Evolutionary conservation across 2,113 vertebrate genomes (phyloP).

Genomic region (Burhinus bistriatus): DNA sequence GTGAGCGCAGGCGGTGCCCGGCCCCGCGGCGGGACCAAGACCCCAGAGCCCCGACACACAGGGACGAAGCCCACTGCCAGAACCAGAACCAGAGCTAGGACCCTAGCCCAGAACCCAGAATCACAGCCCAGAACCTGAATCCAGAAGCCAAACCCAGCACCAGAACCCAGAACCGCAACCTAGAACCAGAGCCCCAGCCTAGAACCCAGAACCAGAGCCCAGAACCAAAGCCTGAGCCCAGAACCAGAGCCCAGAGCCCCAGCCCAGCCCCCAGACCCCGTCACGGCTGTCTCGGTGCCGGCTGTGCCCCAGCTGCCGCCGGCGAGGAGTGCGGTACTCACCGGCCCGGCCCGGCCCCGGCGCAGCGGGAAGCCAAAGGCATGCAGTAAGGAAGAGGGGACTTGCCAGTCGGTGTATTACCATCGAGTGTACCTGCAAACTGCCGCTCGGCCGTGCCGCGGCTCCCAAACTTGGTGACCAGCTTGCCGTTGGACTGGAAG

Average conservation of each 20-base stretch:
- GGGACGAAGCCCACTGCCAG: background rate
- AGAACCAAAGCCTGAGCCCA: background rate
- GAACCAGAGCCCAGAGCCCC: too few relatives aligned
- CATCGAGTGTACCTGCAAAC: slow-evolving; percentile 81
- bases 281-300: background rate
- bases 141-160: too few relatives aligned
- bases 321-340: background rate
- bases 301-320: background rate
- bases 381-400: background rate
- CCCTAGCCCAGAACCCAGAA: background rate
- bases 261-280: background rate
- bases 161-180: too few relatives aligned
- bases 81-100: too few relatives aligned
- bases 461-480: slow-evolving; percentile 92
- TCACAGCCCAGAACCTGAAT: background rate
- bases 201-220: too few relatives aligned
- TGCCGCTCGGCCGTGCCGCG: slow-evolving; percentile 90
- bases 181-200: background rate
- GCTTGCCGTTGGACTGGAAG: slow-evolving; percentile 94
- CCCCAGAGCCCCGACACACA: rapidly evolving
- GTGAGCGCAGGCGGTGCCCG: background rate
- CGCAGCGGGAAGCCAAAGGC: background rate
- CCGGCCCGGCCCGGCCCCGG: background rate
- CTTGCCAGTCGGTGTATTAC: background rate
- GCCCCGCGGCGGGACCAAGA: background rate